A percentile compares a stretch with the other conserved stretches of the same genome.
Evolutionary conservation across 2,888 invertebrate genomes (phyloP).

Genomic region (Dichetophora obliterata): DNA sequence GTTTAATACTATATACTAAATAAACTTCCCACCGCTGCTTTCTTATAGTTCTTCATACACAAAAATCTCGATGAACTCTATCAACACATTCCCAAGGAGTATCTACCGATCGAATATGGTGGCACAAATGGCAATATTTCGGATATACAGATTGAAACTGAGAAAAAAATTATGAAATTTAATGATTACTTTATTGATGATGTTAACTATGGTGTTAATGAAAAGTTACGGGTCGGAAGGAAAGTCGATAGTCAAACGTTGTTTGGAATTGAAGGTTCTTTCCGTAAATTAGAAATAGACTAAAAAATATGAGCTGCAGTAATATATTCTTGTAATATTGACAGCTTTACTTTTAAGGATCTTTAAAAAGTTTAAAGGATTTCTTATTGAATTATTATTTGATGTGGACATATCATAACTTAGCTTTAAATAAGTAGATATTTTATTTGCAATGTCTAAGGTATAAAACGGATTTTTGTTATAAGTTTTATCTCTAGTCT

Average conservation of each 20-base stretch:
- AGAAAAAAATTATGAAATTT: conserved; percentile 49
- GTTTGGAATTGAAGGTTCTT: conserved; percentile 62
- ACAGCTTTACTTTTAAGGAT: too few relatives aligned
- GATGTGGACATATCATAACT: too few relatives aligned
- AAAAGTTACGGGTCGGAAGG: conserved; percentile 53
- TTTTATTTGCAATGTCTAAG: too few relatives aligned
- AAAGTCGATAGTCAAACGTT: conserved; percentile 53
- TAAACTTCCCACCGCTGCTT: too few relatives aligned
- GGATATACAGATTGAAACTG: conserved; percentile 52
- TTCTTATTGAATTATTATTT: too few relatives aligned
- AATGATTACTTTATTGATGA: conserved; percentile 58
- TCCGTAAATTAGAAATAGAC: conserved; percentile 62
- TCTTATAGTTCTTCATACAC: conserved; percentile 72
- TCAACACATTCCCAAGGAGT: conserved; percentile 72
- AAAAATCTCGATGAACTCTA: conserved; percentile 73
- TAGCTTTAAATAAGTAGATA: too few relatives aligned
- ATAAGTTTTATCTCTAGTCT: too few relatives aligned
- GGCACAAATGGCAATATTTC: conserved; percentile 73
- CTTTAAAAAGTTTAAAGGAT: too few relatives aligned
- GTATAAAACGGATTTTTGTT: too few relatives aligned
- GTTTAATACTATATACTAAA: too few relatives aligned
- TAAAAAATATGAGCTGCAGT: conserved; percentile 46
- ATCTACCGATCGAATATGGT: conserved; percentile 77
- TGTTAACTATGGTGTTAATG: conserved; percentile 56
- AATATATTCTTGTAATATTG: too few relatives aligned